phyloP scores from a whole-genome alignment of 2,888 invertebrate species.

The Horisme vitalbata region DNA sequence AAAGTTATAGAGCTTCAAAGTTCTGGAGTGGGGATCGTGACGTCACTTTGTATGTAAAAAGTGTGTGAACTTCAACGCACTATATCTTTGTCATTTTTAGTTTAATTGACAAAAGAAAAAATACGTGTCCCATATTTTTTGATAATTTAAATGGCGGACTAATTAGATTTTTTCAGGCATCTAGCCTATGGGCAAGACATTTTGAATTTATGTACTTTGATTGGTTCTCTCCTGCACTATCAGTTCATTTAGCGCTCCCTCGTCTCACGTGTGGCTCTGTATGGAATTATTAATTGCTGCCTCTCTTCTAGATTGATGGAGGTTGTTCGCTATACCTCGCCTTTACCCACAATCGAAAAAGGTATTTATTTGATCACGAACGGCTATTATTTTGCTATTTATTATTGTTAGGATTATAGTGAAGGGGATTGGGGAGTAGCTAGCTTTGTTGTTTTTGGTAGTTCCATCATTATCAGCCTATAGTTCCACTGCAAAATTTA shows the following conservation, averaged over 20 bases:
- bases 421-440: background rate
- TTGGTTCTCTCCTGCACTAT: background rate
- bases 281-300: constrained; percentile 33
- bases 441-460: background rate
- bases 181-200: too few relatives aligned
- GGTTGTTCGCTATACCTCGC: constrained; percentile 5
- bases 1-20: too few relatives aligned
- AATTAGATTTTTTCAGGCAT: too few relatives aligned
- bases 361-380: constrained; percentile 18
- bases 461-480: too few relatives aligned
- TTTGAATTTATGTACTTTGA: background rate
- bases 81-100: too few relatives aligned
- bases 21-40: too few relatives aligned
- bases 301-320: constrained; percentile 29
- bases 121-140: too few relatives aligned
- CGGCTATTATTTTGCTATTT: constrained; percentile 1
- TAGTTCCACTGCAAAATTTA: too few relatives aligned
- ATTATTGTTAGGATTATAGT: constrained; percentile 2
- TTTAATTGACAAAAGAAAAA: too few relatives aligned
- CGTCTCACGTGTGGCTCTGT: constrained; percentile 27
- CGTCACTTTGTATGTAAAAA: too few relatives aligned
- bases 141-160: too few relatives aligned
- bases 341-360: constrained; percentile 1
- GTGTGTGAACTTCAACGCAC: too few relatives aligned
- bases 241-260: constrained; percentile 20